Evolutionary conservation across 2,113 vertebrate species (phyloP), one percentile per base, ranked within the genome.

Genomic region (Gadus chalcogrammus): DNA sequence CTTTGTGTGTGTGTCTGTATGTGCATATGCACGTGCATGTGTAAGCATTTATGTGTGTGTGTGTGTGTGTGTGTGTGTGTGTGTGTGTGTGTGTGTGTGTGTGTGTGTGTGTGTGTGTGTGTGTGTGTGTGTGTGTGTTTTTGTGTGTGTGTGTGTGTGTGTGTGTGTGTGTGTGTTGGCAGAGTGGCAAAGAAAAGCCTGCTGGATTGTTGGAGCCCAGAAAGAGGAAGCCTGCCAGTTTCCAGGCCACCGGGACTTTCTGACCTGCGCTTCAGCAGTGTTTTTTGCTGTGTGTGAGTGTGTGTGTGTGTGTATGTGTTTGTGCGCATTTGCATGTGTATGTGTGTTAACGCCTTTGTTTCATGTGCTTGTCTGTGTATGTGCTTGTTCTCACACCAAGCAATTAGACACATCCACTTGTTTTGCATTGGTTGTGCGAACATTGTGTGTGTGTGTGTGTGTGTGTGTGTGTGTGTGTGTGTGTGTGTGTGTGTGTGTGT

Each of bases 161-260:
- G 70, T 69, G 65, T 64, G 31, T 38, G 75, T 70, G 72, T 71
- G 79, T 52, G 66, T 83, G 82, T 84, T 88, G 88, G 86, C 86
- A 88, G 71, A 67, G 79, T 75, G 76, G 84, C 85, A 88, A 88
- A 87, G 84, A 85, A 85, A 88, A 84, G 85, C 86, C 85, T 89
- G 82, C 87, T 82, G 86, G 82, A 87, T 87, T 82, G 84, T 72
- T 88, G 84, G 83, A 88, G 83, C 87, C 77, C 81, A 81, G 79
- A 77, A 74, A 73, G 84, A 82, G 68, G 78, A 85, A 73, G 77
- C 74, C 78, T 89, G 88, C 89, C 88, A 90, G 88, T 84, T 88
- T 82, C 67, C 78, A 77, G 56, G 73, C 85, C 84, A 84, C 79
- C 61, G 85, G 85, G 87, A 88, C 84, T 81, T 71, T 83, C 80